Percentiles rank a stretch among this genome's conserved stretches.
Conservation (phyloP, 2,888 invertebrate genomes). For the Orthosia gracilis region DNA sequence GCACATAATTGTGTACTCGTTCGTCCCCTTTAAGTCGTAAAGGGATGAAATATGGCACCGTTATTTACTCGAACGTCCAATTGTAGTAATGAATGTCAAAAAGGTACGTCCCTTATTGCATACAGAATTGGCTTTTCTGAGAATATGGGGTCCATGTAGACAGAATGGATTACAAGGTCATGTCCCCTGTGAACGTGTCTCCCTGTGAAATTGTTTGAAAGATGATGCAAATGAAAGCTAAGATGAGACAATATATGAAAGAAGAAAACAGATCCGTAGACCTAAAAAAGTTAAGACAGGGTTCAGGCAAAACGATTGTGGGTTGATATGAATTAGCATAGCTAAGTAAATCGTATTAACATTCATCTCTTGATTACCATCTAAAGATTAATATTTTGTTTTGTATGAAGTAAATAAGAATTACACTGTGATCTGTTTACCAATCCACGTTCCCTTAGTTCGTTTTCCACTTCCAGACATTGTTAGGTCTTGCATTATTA, state of each 20-base stretch:
- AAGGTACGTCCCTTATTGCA: conserved; percentile 19
- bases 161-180: not conserved
- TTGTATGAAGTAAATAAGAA: too few species aligned
- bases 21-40: conserved; percentile 38
- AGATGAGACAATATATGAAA: too few species aligned
- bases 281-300: too few species aligned
- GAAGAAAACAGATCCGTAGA: too few species aligned
- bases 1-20: conserved; percentile 20
- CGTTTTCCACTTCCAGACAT: not conserved
- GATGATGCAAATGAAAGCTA: not conserved
- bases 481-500: not conserved
- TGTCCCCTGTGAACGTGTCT: not conserved
- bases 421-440: too few species aligned
- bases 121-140: conserved; percentile 9
- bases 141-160: not conserved
- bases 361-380: too few species aligned
- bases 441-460: not conserved
- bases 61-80: conserved; percentile 47
- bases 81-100: conserved; percentile 45
- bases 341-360: too few species aligned
- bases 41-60: conserved; percentile 48
- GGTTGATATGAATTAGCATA: too few species aligned
- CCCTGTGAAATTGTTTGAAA: too few species aligned
- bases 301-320: too few species aligned
- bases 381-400: too few species aligned